Evolutionary conservation across 2,797 vertebrate species (phyloP).

Genomic region (Pitangus sulphuratus): DNA sequence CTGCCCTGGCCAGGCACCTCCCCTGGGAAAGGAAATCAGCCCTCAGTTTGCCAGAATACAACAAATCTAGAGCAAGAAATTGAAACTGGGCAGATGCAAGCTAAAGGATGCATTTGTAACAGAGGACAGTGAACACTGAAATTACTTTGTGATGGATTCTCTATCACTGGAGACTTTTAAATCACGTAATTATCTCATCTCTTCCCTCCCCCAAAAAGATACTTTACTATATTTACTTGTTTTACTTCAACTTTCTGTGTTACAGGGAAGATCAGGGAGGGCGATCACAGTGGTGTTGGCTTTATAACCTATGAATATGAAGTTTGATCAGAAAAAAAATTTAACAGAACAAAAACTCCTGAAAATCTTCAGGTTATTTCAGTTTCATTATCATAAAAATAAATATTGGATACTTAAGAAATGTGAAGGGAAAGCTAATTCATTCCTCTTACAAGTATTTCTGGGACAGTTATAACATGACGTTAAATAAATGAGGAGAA

Average conservation of each 20-base stretch:
- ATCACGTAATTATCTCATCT: not conserved
- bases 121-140: not conserved
- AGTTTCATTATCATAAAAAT: not conserved
- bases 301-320: not conserved
- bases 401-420: not conserved
- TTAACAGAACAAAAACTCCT: not conserved
- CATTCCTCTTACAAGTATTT: not conserved
- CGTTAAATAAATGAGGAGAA: not conserved
- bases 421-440: not conserved
- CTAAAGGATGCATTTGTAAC: not conserved
- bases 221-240: not conserved
- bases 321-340: not conserved
- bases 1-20: not conserved
- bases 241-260: not conserved
- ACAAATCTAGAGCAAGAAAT: not conserved
- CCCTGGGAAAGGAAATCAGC: not conserved
- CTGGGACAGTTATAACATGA: not conserved
- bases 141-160: not conserved
- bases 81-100: not conserved
- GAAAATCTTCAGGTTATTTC: not conserved
- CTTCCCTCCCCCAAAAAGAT: rapidly evolving
- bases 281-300: not conserved
- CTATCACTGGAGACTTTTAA: not conserved
- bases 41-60: not conserved
- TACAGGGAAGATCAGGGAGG: not conserved